A percentile compares a stretch with the other conserved stretches of the same genome.
Conservation (phyloP, 2,797 vertebrate species). For the Enoplosus armatus region DNA sequence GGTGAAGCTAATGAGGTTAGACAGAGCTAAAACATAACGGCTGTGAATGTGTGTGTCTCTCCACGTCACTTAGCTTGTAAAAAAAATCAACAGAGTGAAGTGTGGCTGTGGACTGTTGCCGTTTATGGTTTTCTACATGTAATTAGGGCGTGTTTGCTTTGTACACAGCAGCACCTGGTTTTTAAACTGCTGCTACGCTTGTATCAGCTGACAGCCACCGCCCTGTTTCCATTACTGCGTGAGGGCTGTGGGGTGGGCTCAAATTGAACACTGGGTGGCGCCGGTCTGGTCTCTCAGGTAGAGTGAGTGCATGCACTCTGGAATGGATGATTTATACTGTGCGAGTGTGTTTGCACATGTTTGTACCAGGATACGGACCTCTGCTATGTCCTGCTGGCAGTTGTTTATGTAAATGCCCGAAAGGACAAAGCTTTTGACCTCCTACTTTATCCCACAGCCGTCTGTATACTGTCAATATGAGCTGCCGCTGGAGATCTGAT, state of each 20-base stretch:
- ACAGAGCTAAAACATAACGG: not conserved
- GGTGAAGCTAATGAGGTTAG: slow-evolving; percentile 25
- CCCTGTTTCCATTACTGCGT: slow-evolving; percentile 27
- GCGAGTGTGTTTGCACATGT: slow-evolving; percentile 29
- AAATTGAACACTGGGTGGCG: slow-evolving; percentile 63
- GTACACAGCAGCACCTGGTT: slow-evolving; percentile 57
- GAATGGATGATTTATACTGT: not conserved
- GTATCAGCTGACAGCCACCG: not conserved
- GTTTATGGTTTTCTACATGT: not conserved
- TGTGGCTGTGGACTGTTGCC: not conserved
- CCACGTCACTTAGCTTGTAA: not conserved
- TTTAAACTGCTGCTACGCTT: slow-evolving; percentile 1
- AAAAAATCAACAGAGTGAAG: not conserved
- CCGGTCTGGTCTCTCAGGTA: slow-evolving; percentile 30
- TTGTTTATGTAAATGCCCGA: not conserved
- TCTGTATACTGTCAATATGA: slow-evolving; percentile 58
- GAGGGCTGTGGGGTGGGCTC: not conserved
- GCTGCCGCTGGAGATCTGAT: slow-evolving; percentile 2
- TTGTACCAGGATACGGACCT: slow-evolving; percentile 44
- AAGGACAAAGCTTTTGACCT: slow-evolving; percentile 29
- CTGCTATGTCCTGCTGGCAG: slow-evolving; percentile 32
- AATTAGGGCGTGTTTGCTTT: slow-evolving; percentile 65
- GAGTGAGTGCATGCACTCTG: slow-evolving; percentile 17
- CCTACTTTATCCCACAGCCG: not conserved
- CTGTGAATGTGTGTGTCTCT: slow-evolving; percentile 8